phyloP scores from a whole-genome alignment of 2,888 invertebrate species.

The Drosophila picticornis region DNA sequence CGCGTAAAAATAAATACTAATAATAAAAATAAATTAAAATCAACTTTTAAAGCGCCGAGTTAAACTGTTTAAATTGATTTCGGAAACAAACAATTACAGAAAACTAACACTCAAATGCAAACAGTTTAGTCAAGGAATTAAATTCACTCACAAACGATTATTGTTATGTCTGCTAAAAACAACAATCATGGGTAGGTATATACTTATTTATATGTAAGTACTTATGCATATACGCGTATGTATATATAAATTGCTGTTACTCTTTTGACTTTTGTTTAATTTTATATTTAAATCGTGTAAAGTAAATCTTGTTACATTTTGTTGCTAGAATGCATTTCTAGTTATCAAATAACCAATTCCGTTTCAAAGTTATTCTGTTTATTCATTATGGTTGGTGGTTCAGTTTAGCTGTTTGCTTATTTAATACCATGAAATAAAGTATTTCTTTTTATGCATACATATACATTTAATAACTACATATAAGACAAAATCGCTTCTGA shows the following conservation, averaged over 20 bases:
- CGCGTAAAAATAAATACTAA: background rate
- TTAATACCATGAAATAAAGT: constrained; percentile 54
- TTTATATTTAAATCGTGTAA: constrained; percentile 44
- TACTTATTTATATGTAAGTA: constrained; percentile 10
- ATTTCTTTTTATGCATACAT: constrained; percentile 44
- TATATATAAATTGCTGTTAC: constrained; percentile 27
- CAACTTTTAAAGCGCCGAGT: constrained; percentile 1
- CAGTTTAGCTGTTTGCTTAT: constrained; percentile 58
- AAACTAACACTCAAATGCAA: constrained; percentile 43
- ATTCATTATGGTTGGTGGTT: constrained; percentile 49
- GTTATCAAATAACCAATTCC: constrained; percentile 54
- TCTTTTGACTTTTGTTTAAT: constrained; percentile 3
- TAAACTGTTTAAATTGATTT: background rate
- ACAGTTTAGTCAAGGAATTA: constrained; percentile 24
- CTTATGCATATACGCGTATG: constrained; percentile 11
- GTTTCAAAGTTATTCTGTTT: constrained; percentile 51
- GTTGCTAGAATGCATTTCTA: constrained; percentile 45
- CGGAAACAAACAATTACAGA: constrained; percentile 7
- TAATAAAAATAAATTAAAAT: background rate
- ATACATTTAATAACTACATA: constrained; percentile 56
- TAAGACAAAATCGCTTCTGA: constrained; percentile 74
- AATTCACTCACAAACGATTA: constrained; percentile 23
- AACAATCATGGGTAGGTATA: background rate
- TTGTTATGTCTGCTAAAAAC: constrained; percentile 18
- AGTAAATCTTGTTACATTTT: constrained; percentile 70